Conservation (phyloP, 2,797 vertebrate genomes). For the Sebastes elongatus region DNA sequence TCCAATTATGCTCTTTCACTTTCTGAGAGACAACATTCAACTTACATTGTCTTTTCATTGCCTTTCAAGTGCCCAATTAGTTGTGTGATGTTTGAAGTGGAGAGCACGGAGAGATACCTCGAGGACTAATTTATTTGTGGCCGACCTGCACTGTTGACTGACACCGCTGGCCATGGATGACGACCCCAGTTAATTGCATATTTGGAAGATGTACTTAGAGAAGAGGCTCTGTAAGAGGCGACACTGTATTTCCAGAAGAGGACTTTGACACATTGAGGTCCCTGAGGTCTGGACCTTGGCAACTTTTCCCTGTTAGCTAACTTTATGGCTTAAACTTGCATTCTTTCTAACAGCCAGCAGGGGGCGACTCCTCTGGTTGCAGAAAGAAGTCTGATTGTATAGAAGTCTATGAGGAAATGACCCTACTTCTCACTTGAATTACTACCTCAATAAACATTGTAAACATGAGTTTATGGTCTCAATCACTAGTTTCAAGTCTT, state of each 20-base stretch:
- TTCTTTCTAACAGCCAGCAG: too few species aligned
- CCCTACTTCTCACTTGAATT: too few species aligned
- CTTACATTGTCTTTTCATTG: constrained; percentile 27
- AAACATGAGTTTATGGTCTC: too few species aligned
- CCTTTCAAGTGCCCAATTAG: constrained; percentile 58
- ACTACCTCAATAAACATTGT: too few species aligned
- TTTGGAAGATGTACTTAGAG: constrained; percentile 19
- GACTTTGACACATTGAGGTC: neutral
- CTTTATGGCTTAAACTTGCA: neutral
- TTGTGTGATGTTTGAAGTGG: constrained; percentile 34
- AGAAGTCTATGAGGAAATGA: too few species aligned
- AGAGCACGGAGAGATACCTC: neutral
- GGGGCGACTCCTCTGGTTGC: too few species aligned
- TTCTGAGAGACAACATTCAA: constrained; percentile 37
- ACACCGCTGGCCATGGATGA: constrained; percentile 31
- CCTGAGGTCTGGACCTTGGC: neutral
- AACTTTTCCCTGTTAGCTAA: neutral
- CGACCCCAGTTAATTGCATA: constrained; percentile 42
- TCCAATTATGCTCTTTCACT: constrained; percentile 46
- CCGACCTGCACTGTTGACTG: constrained; percentile 43
- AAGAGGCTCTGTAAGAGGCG: neutral
- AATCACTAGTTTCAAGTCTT: too few species aligned
- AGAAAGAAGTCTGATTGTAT: too few species aligned
- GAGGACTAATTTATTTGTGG: constrained; percentile 52
- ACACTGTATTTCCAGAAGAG: neutral